phyloP scores from a whole-genome alignment of 2,888 invertebrate species.

The Ctena decussata region DNA sequence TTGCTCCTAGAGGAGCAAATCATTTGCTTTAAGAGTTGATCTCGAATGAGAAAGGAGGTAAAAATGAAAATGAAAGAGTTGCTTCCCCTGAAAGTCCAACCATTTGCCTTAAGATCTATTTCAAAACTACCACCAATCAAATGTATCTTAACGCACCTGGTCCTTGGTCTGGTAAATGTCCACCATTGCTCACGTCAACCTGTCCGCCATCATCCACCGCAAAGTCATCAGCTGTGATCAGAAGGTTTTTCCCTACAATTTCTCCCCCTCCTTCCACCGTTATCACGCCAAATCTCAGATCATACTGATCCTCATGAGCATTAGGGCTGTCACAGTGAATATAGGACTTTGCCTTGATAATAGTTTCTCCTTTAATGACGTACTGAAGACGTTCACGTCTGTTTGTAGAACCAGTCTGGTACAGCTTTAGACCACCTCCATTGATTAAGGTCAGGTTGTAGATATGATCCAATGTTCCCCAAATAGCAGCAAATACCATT shows the following conservation, averaged over 20 bases:
- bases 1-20: too few relatives aligned
- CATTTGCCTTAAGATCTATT: too few relatives aligned
- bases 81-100: too few relatives aligned
- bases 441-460: constrained; percentile 77
- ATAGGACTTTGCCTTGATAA: constrained; percentile 74
- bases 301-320: constrained; percentile 71
- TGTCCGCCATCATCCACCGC: constrained; percentile 79
- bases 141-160: too few relatives aligned
- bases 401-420: constrained; percentile 77
- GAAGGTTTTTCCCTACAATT: constrained; percentile 71
- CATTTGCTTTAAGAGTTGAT: too few relatives aligned
- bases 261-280: constrained; percentile 78
- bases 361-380: constrained; percentile 72
- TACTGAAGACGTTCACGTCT: constrained; percentile 64
- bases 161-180: constrained; percentile 69
- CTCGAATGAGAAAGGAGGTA: too few relatives aligned
- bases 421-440: constrained; percentile 72
- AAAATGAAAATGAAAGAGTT: too few relatives aligned
- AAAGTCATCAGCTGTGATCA: constrained; percentile 70
- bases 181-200: constrained; percentile 78
- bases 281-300: constrained; percentile 68
- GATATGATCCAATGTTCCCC: constrained; percentile 77
- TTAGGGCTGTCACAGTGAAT: constrained; percentile 75
- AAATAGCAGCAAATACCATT: constrained; percentile 74
- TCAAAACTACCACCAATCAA: too few relatives aligned